A percentile compares a stretch with the other conserved stretches of the same genome.
Evolutionary conservation across 2,888 invertebrate species (phyloP).

Genomic region (Serripes groenlandicus): DNA sequence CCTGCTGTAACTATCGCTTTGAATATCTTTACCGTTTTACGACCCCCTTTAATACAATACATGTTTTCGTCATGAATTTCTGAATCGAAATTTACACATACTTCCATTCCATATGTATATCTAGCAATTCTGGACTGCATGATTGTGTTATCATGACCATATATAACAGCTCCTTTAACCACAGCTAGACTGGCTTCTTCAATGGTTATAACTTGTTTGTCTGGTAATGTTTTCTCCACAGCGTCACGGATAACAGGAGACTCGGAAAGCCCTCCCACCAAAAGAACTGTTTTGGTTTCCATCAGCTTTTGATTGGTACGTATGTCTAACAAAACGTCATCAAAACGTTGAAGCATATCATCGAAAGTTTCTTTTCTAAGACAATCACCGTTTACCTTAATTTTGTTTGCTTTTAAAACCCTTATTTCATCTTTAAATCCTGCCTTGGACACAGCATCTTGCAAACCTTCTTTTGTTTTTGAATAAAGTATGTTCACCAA

Average conservation of each 20-base stretch:
- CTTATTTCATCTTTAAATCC: neutral
- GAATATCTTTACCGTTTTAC: neutral
- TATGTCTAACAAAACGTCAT: neutral
- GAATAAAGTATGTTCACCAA: neutral
- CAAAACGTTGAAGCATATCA: neutral
- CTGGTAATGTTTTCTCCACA: neutral
- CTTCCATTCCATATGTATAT: conserved; percentile 10
- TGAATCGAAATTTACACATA: no score
- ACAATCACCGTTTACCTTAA: neutral
- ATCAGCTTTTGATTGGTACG: neutral
- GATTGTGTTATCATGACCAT: neutral
- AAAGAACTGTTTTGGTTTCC: neutral
- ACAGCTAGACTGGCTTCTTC: conserved; percentile 7
- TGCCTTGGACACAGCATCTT: neutral
- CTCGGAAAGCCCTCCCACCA: conserved; percentile 6
- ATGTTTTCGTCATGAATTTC: no score
- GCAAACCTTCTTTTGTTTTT: neutral
- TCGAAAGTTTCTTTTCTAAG: no score
- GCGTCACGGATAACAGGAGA: neutral
- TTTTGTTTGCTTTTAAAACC: neutral
- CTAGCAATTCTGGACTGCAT: neutral
- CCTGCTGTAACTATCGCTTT: neutral
- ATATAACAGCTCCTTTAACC: conserved; percentile 7
- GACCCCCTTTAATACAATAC: no score
- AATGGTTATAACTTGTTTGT: neutral